phyloP scores from a whole-genome alignment of 2,113 vertebrate species.

The Pholis gunnellus region DNA sequence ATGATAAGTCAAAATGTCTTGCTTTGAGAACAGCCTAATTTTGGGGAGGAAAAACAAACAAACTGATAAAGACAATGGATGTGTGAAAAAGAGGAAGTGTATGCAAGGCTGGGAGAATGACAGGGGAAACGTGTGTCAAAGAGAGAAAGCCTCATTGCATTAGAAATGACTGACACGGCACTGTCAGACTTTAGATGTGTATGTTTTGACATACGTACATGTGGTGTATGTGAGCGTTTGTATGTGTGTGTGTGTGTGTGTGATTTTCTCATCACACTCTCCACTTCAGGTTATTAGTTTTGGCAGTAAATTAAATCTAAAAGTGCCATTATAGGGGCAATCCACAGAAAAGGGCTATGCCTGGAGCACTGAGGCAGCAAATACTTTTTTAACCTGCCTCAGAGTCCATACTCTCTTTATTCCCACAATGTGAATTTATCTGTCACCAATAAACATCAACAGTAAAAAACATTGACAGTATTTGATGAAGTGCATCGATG shows the following conservation, averaged over 20 bases:
- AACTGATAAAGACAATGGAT: neutral
- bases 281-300: constrained; percentile 72
- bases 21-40: constrained; percentile 19
- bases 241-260: constrained; percentile 1
- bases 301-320: constrained; percentile 67
- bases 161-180: constrained; percentile 56
- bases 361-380: constrained; percentile 39
- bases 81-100: neutral
- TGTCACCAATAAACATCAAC: constrained; percentile 14
- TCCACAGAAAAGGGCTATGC: constrained; percentile 39
- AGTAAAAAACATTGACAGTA: neutral
- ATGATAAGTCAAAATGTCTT: constrained; percentile 34
- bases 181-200: constrained; percentile 35
- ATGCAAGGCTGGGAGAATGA: neutral
- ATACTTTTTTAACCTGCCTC: constrained; percentile 26
- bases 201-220: neutral
- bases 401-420: constrained; percentile 28
- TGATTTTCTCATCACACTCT: constrained; percentile 43
- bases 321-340: constrained; percentile 55
- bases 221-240: neutral
- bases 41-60: neutral
- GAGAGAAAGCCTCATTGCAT: constrained; percentile 40
- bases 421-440: constrained; percentile 16
- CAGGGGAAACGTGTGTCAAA: too few species aligned
- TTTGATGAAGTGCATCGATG: neutral